Evolutionary conservation across 2,113 vertebrate genomes (phyloP).

Genomic region (Brachypodius melanocephalos): DNA sequence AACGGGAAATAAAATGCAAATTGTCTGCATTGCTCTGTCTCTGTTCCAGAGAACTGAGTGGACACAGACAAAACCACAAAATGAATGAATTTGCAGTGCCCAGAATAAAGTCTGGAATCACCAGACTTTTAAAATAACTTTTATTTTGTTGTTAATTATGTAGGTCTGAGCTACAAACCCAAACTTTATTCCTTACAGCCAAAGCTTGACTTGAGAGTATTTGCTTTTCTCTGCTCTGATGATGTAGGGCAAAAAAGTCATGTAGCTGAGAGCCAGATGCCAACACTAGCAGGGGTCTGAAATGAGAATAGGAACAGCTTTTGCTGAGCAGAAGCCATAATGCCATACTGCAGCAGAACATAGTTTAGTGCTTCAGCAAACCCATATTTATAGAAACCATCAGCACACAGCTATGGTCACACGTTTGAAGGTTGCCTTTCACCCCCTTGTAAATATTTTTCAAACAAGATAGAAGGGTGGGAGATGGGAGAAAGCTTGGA

Average conservation of each 20-base stretch:
- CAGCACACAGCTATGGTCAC: neutral
- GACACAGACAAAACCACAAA: neutral
- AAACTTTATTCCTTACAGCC: neutral
- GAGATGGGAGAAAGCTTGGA: constrained; percentile 18
- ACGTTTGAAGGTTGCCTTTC: constrained; percentile 42
- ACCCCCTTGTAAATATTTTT: constrained; percentile 50
- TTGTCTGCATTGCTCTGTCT: neutral
- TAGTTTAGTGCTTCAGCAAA: neutral
- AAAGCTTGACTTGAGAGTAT: neutral
- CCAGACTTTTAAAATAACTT: neutral
- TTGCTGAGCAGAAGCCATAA: constrained; percentile 27
- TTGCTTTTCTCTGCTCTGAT: neutral
- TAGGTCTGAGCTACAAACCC: neutral
- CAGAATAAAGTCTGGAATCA: neutral
- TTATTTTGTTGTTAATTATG: neutral
- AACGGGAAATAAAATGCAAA: neutral
- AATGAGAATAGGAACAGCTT: constrained; percentile 19
- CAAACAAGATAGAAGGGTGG: constrained; percentile 33
- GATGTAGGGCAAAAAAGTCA: neutral
- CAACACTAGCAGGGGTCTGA: constrained; percentile 6
- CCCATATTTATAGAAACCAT: constrained; percentile 32
- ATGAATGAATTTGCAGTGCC: neutral
- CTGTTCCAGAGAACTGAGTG: neutral
- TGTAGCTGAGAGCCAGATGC: neutral
- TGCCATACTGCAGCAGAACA: neutral